Evolutionary conservation across 2,888 invertebrate genomes (phyloP).

Genomic region (Ennomos quercinarius): DNA sequence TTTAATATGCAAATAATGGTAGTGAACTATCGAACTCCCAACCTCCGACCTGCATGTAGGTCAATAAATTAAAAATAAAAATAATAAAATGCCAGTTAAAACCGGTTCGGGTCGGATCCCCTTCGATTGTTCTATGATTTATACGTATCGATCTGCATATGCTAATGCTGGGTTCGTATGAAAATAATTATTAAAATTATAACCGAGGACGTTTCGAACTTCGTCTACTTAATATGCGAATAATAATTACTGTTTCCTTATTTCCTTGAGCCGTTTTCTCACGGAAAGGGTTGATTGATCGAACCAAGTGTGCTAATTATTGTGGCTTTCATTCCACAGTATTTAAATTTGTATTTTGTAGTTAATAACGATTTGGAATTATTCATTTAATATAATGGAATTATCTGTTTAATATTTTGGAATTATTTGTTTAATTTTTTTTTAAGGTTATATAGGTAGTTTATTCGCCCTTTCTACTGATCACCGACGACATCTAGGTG

Average conservation of each 20-base stretch:
- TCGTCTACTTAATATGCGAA: slow-evolving; percentile 79
- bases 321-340: slow-evolving; percentile 26
- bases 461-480: too few relatives aligned
- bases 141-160: slow-evolving; percentile 79
- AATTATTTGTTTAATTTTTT: too few relatives aligned
- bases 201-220: slow-evolving; percentile 51
- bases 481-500: too few relatives aligned
- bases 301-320: slow-evolving; percentile 49
- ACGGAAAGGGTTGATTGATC: slow-evolving; percentile 77
- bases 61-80: slow-evolving; percentile 77
- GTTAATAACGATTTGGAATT: too few relatives aligned
- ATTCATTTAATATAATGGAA: too few relatives aligned
- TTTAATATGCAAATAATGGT: slow-evolving; percentile 79
- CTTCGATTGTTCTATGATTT: slow-evolving; percentile 83
- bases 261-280: slow-evolving; percentile 73
- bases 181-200: slow-evolving; percentile 70
- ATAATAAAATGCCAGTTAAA: slow-evolving; percentile 67
- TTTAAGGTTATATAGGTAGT: too few relatives aligned
- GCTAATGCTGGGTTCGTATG: slow-evolving; percentile 62
- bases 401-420: slow-evolving; percentile 19
- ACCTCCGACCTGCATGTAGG: slow-evolving; percentile 61
- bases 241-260: slow-evolving; percentile 79
- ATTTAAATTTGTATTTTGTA: too few relatives aligned
- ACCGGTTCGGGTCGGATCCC: slow-evolving; percentile 51
- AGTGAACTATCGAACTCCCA: slow-evolving; percentile 59